These are phyloP conservation scores for Anas platyrhynchos DNA, from an alignment of 2,113 vertebrate genomes.

Conservation along the genomic window DNA sequence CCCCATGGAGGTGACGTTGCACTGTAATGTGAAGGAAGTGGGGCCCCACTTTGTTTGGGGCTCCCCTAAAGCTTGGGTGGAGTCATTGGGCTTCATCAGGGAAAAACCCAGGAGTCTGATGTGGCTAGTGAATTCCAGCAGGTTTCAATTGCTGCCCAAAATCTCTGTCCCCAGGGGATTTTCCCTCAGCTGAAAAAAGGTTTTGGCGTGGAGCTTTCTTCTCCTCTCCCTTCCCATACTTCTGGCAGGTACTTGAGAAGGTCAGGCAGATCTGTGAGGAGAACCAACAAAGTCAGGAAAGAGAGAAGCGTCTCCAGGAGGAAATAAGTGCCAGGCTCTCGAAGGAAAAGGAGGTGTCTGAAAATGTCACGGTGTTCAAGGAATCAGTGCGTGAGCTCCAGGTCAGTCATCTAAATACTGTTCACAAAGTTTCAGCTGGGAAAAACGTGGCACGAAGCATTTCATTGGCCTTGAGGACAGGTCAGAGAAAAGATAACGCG, in stretches of 20 bases:
- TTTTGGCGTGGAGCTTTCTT: rapidly evolving
- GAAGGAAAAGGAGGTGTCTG: not conserved
- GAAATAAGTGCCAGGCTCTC: not conserved
- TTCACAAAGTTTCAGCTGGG: not conserved
- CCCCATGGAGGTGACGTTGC: not conserved
- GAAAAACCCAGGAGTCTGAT: rapidly evolving
- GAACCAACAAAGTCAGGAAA: constrained; percentile 24
- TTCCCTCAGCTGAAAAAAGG: not conserved
- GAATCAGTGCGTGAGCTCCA: constrained; percentile 56
- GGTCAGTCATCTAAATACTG: constrained; percentile 44
- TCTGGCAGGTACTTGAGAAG: constrained; percentile 73
- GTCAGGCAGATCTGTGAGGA: constrained; percentile 56
- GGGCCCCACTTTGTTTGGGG: no score
- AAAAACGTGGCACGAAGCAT: rapidly evolving
- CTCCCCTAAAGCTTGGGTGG: not conserved
- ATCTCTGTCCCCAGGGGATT: not conserved
- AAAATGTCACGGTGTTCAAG: constrained; percentile 12
- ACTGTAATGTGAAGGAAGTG: rapidly evolving
- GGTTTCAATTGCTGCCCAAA: rapidly evolving
- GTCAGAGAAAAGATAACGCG: rapidly evolving
- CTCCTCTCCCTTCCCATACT: not conserved
- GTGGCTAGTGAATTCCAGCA: not conserved
- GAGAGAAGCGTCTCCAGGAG: constrained; percentile 51
- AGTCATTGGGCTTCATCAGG: not conserved
- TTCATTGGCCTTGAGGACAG: no score